Evolutionary conservation across 2,797 vertebrate species (phyloP).

Genomic region (Valencia hispanica): DNA sequence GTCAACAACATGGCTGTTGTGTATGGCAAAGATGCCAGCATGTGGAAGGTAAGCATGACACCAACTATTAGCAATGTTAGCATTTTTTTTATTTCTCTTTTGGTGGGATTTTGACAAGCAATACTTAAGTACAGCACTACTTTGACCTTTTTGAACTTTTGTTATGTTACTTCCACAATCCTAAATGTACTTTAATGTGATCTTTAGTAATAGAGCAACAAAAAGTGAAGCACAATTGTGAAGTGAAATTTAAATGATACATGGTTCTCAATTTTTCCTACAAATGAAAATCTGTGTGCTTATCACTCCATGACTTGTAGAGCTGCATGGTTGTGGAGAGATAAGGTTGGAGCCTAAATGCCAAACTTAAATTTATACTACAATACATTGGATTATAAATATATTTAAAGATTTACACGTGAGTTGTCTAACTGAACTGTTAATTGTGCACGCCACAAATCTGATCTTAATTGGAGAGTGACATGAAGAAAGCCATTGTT

Average conservation of each 20-base stretch:
- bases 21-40: constrained; percentile 94
- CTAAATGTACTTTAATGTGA: no score
- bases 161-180: not conserved
- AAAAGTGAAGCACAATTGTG: not conserved
- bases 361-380: no score
- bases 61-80: not conserved
- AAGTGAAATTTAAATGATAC: not conserved
- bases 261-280: not conserved
- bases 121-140: not conserved
- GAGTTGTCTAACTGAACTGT: not conserved
- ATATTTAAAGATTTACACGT: no score
- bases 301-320: no score
- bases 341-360: no score
- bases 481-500: no score
- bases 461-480: not conserved
- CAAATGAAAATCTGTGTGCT: not conserved
- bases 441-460: not conserved
- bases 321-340: no score
- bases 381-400: no score
- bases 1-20: constrained; percentile 94
- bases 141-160: not conserved
- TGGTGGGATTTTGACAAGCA: not conserved
- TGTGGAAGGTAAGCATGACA: constrained; percentile 92
- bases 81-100: not conserved
- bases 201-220: not conserved